These are phyloP conservation scores for Diprion similis DNA, from an alignment of 1,140 invertebrate species.

Conservation along the genomic window DNA sequence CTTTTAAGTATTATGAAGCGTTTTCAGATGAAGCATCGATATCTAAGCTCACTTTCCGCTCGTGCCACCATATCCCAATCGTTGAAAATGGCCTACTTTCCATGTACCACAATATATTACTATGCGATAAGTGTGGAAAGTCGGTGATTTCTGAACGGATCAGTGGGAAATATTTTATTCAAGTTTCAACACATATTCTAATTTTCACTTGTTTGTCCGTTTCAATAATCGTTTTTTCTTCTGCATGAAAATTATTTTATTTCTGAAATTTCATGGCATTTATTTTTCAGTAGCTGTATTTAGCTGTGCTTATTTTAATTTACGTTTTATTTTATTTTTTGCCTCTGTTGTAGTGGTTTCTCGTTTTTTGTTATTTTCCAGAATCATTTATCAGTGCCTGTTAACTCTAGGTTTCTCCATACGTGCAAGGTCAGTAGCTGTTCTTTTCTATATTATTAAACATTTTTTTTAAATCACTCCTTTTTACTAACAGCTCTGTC, in stretches of 20 bases:
- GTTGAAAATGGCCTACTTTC: too few relatives aligned
- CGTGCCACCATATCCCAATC: too few relatives aligned
- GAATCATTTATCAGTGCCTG: constrained; percentile 87
- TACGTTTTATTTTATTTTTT: constrained; percentile 64
- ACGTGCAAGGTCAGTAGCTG: constrained; percentile 76
- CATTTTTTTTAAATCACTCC: constrained; percentile 45
- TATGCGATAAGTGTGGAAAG: too few relatives aligned
- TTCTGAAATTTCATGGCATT: constrained; percentile 15
- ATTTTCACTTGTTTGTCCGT: neutral
- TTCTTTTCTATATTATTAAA: constrained; percentile 38
- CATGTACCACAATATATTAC: too few relatives aligned
- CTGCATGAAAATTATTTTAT: constrained; percentile 13
- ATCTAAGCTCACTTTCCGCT: too few relatives aligned
- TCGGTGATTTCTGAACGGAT: too few relatives aligned
- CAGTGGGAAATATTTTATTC: too few relatives aligned
- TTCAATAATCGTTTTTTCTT: constrained; percentile 4
- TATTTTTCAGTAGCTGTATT: constrained; percentile 11
- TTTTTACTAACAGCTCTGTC: constrained; percentile 11
- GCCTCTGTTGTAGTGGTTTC: constrained; percentile 65
- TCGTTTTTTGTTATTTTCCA: constrained; percentile 79
- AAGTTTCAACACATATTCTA: too few relatives aligned
- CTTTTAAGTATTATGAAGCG: too few relatives aligned
- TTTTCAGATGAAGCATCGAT: too few relatives aligned
- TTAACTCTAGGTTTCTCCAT: constrained; percentile 83
- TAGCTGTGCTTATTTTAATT: neutral